Evolutionary conservation across 2,888 invertebrate genomes (phyloP).

Genomic region (Plebejus melissa): DNA sequence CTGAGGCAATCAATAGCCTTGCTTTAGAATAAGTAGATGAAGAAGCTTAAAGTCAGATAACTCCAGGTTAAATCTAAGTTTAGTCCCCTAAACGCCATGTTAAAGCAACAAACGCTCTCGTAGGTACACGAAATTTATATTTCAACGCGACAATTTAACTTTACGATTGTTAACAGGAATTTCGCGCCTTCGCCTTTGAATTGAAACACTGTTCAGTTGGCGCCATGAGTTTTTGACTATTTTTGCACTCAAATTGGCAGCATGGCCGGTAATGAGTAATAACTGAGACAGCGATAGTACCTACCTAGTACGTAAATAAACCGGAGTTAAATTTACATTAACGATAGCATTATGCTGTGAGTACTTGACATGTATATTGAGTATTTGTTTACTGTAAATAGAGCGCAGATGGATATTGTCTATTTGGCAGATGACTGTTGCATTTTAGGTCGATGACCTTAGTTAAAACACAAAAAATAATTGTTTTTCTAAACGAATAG

Average conservation of each 20-base stretch:
- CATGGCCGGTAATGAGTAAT: slow-evolving; percentile 61
- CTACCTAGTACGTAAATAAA: no score
- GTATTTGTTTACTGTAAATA: not conserved
- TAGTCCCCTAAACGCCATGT: not conserved
- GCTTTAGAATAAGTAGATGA: no score
- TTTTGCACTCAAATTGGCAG: slow-evolving; percentile 60
- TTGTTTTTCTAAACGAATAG: no score
- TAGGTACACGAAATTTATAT: slow-evolving; percentile 2
- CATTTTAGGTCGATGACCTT: not conserved
- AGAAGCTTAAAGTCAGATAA: no score
- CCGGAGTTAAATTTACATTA: slow-evolving; percentile 41
- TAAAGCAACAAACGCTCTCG: not conserved
- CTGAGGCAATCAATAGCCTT: no score
- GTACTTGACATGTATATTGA: slow-evolving; percentile 14
- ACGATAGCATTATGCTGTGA: not conserved
- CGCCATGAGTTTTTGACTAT: slow-evolving; percentile 61
- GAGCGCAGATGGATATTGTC: not conserved
- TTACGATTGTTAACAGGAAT: slow-evolving; percentile 27
- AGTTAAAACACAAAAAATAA: no score
- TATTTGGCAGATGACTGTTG: not conserved
- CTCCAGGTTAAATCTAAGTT: not conserved
- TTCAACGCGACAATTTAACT: slow-evolving; percentile 27
- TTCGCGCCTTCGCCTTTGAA: slow-evolving; percentile 15
- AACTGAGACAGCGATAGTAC: slow-evolving; percentile 45
- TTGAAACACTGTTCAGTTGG: slow-evolving; percentile 42